Evolutionary conservation across 2,888 invertebrate genomes (phyloP), one percentile per base, ranked within the genome.

Genomic region (Palloptera scutellata): DNA sequence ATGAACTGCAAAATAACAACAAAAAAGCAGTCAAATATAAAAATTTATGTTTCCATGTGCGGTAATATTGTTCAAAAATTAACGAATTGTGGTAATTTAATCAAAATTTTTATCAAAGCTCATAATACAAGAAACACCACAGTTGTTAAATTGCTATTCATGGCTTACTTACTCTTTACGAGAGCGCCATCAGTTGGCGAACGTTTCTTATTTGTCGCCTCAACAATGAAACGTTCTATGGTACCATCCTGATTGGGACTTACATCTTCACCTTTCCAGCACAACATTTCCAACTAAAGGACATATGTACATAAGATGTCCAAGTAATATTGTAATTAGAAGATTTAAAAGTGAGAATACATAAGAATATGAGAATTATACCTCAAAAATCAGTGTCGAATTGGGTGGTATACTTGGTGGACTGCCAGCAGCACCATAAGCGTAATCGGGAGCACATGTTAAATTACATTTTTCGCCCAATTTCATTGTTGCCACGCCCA

Each of bases 401-500:
- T 95, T 89, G 10, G 94, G 91, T 40, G 96, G 96, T 75, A 98
- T 97, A 78, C 89, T 92, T 1, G 97, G 96, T 0, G 92, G 92
- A 77, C 91, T 92, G 66, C 97, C 97, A 40, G 84, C 81, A 71
- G 88, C 88, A 6, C 97, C 97, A 80, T 98, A 98, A 0, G 95
- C 98, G 86, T 96, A 98, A 69, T 95, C 91, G 0, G 97, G 88
- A 61, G 91, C 91, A 86, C 97, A 96, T 0, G 92, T 94, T 61
- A 98, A 85, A 63, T 90, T 87, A 59, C 94, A 92, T 62, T 92
- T 87, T 85, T 98, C 97, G 0, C 95, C 94, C 76, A 91, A 91
- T 84, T 92, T 94, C 98, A 99, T 98, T 0, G 95, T 92, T 0
- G 94, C 92, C 15, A 98, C 92, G 41, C 96, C 97, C 73, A 95